Percentiles rank a stretch among this genome's conserved stretches.
phyloP scores from a whole-genome alignment of 1,140 invertebrate genomes.

The Heliothis subflexa region DNA sequence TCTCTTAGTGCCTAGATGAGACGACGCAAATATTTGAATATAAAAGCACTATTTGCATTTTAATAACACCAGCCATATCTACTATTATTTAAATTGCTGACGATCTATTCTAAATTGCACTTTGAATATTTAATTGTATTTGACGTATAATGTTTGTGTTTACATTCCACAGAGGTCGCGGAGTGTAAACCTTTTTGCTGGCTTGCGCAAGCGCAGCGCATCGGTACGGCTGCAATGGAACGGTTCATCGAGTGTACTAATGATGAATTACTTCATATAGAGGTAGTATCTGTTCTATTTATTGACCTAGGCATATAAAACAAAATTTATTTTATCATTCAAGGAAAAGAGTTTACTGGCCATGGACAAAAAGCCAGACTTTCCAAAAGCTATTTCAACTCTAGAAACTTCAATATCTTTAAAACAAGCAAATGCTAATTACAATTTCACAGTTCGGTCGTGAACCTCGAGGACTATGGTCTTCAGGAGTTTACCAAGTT shows the following conservation, averaged over 20 bases:
- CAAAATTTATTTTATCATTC: not conserved
- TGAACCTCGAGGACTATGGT: slow-evolving; percentile 33
- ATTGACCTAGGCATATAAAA: not conserved
- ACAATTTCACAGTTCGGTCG: slow-evolving; percentile 48
- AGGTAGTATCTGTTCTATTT: not conserved
- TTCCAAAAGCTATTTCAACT: not conserved
- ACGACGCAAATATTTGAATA: not conserved
- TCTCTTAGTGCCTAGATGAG: not conserved
- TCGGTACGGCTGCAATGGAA: slow-evolving; percentile 23
- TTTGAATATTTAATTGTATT: slow-evolving; percentile 13
- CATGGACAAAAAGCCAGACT: not conserved
- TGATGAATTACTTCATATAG: slow-evolving; percentile 16
- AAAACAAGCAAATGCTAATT: slow-evolving; percentile 45
- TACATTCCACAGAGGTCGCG: slow-evolving; percentile 37
- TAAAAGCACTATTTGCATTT: not conserved
- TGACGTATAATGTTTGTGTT: slow-evolving; percentile 33
- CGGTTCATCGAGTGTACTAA: slow-evolving; percentile 34
- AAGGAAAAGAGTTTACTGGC: too few relatives aligned
- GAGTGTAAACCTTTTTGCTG: slow-evolving; percentile 34
- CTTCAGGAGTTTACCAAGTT: slow-evolving; percentile 32
- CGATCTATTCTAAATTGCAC: slow-evolving; percentile 12
- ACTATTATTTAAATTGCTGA: not conserved
- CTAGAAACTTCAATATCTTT: slow-evolving; percentile 24
- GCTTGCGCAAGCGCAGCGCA: slow-evolving; percentile 28
- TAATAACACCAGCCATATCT: not conserved